Evolutionary conservation across 2,113 vertebrate species (phyloP).

Genomic region (Vicugna pacos): DNA sequence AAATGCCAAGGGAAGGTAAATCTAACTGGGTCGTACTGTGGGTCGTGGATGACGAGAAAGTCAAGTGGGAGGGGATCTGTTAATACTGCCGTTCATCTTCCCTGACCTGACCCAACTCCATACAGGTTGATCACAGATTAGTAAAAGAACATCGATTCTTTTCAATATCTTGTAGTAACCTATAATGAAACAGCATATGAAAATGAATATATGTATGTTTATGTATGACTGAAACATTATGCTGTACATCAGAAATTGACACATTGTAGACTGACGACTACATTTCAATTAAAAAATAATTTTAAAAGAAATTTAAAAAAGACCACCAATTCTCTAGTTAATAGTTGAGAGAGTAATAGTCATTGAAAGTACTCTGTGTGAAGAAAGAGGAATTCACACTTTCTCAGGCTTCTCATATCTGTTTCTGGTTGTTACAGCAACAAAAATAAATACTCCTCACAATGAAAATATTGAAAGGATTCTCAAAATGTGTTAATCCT

Average conservation of each 20-base stretch:
- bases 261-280: no score
- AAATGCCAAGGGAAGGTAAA: neutral
- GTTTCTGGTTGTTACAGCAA: conserved; percentile 22
- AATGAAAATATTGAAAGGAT: conserved; percentile 54
- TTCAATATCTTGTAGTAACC: no score
- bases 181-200: no score
- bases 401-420: conserved; percentile 28
- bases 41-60: neutral
- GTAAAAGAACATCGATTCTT: neutral
- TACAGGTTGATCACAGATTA: neutral
- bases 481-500: conserved; percentile 68
- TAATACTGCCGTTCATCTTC: neutral
- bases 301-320: neutral
- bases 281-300: no score
- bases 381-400: conserved; percentile 42
- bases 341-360: neutral
- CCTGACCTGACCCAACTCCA: neutral
- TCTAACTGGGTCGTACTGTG: accelerated
- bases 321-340: neutral
- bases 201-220: no score
- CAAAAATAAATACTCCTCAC: conserved; percentile 52
- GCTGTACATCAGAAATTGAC: no score
- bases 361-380: neutral
- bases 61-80: neutral
- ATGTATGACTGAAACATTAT: no score